Evolutionary conservation across 2,888 invertebrate genomes (phyloP), one percentile per base, ranked within the genome.

Genomic region (Ophioninae sp.): DNA sequence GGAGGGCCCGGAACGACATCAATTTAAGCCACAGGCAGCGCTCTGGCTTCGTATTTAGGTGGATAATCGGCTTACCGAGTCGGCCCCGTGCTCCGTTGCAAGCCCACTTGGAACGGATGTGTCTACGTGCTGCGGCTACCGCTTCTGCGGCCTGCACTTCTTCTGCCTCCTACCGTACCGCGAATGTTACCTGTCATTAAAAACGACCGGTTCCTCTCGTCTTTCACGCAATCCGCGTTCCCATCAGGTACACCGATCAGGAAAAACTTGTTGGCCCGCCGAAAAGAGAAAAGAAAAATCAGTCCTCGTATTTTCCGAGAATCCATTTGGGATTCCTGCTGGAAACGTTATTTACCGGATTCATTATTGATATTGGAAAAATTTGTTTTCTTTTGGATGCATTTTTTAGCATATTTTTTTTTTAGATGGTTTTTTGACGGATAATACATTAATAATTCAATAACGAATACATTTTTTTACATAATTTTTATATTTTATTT

Each of bases 21-120:
- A 91, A 91, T 92, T 92, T 92, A 91, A 93, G 91, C 91, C 91
- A 91, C 90, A 88, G 89, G 91, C 92, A 92, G 89, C 90, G 89
- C 87, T 90, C 88, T 88, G 92, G 92, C 92, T 93, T 93, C 92
- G 91, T 91, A 92, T 92, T 92, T 91, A 91, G 92, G 91, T 90
- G 90, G 90, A 91, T 92, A 92, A 92, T 93, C 91, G 91, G 91
- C 91, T 92, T 92, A 92, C 88, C 88, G 89, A 89, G 91, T 85
- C 88, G 87, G 89, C 85, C 88, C 86, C 81, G 82, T 81, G 76
- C 83, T 67, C 65, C 64, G 79, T 88, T 87, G 89, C 88, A 87
- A 30, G 87, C 87, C 86, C 87, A 87, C 88, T 89, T 88, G 87
- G 86, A 87, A 83, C 86, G 86, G 87, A 87, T 87, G 87, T 85